Evolutionary conservation across 2,113 vertebrate species (phyloP).

Genomic region (Perccottus glenii): DNA sequence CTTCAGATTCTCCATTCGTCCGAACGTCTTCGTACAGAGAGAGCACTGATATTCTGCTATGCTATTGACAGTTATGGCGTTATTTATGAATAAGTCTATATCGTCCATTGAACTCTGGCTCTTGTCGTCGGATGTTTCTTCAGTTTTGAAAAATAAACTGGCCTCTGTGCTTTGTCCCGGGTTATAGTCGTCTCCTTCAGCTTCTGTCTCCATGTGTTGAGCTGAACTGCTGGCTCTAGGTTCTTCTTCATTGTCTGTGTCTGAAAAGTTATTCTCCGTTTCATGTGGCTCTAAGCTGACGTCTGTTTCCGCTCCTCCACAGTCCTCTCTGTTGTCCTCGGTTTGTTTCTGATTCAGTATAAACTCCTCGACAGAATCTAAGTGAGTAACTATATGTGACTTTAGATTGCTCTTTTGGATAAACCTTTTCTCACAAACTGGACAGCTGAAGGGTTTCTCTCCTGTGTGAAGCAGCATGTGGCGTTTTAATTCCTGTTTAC

Average conservation of each 20-base stretch:
- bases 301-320: not conserved
- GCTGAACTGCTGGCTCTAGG: not conserved
- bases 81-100: not conserved
- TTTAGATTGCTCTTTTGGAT: constrained; percentile 3
- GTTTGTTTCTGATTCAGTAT: not conserved
- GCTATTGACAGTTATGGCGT: not conserved
- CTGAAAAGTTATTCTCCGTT: not conserved
- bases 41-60: constrained; percentile 3
- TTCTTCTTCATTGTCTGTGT: not conserved
- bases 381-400: not conserved
- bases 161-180: too few relatives aligned
- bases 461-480: constrained; percentile 10
- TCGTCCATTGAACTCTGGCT: not conserved
- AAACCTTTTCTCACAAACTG: not conserved
- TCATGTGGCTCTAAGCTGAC: not conserved
- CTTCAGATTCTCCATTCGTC: not conserved
- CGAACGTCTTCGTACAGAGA: constrained; percentile 4
- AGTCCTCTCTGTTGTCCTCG: not conserved
- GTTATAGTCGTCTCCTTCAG: not conserved
- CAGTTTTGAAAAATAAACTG: too few relatives aligned
- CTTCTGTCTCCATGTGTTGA: not conserved
- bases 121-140: not conserved
- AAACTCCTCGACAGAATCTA: not conserved
- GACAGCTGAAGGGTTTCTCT: constrained; percentile 5
- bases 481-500: constrained; percentile 1